phyloP scores from a whole-genome alignment of 2,888 invertebrate species.

The Acronicta psi region DNA sequence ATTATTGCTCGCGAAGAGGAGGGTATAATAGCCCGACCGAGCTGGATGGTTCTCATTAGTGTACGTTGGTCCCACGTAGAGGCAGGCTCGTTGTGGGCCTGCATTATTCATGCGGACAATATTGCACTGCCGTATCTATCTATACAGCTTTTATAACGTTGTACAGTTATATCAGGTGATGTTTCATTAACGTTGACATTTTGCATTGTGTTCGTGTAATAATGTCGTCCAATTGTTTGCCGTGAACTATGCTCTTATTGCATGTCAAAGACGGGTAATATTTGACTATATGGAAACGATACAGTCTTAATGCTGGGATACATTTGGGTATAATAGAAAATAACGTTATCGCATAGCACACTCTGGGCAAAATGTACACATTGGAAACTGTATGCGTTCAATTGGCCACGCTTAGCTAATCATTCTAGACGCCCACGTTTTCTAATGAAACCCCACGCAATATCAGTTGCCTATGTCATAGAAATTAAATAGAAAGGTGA shows the following conservation, averaged over 20 bases:
- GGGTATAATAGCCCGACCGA: constrained; percentile 77
- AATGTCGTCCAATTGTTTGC: constrained; percentile 59
- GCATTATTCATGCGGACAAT: constrained; percentile 88
- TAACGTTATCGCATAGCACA: no score
- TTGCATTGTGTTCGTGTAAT: constrained; percentile 60
- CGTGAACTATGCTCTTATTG: constrained; percentile 30
- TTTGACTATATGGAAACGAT: neutral
- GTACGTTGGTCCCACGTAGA: constrained; percentile 74
- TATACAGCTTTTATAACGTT: constrained; percentile 67
- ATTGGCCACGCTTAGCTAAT: no score
- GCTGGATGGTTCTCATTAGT: constrained; percentile 85
- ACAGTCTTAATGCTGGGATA: no score
- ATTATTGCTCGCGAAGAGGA: constrained; percentile 81
- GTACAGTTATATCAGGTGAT: constrained; percentile 57
- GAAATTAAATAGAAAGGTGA: no score
- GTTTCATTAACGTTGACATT: constrained; percentile 68
- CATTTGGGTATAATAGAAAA: neutral
- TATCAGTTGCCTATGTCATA: no score
- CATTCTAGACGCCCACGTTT: no score
- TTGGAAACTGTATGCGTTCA: no score
- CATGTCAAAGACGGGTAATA: constrained; percentile 17
- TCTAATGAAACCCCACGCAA: no score
- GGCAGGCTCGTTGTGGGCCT: constrained; percentile 74
- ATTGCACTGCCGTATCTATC: constrained; percentile 79
- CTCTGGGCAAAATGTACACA: no score